Base-by-base conservation (phyloP, 1,140 invertebrate genomes). In the Drosophila aff. region DNA sequence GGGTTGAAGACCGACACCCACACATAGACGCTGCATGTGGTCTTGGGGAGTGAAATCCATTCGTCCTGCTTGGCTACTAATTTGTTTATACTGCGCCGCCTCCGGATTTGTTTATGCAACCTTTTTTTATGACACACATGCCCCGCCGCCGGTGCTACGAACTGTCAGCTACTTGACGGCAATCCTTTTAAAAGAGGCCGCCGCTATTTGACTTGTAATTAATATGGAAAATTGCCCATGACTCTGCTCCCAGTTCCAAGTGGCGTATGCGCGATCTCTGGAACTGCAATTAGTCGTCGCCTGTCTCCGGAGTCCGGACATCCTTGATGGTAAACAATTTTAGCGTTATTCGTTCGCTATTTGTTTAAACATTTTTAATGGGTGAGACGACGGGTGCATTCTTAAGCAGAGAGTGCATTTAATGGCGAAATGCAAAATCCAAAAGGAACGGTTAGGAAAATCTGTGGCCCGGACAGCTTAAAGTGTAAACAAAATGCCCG, bases 381-480 rank as follows among this genome's bases (percentile, higher is more conserved):
- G 47, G 4, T 3, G 16, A 15, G 40, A 16, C 23, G n/a, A 9
- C 15, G 40, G 31, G 16, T 64, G 77, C 81, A 84, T 89, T 84
- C 81, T 87, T 87, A 87, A 84, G 77, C 84, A 76, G 81, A 87
- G 84, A 87, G 84, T 84, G 85, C 81, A 89, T 73, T 90, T 89
- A 90, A 84, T 84, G 85, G 85, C 85, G 36, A 81, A 57, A 75
- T 58, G 59, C 59, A 82, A 69, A 69, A 65, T 68, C 68, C 59
- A 76, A 72, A 81, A 68, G 74, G 65, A 82, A 67, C 67, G 52
- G 33, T 33, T 41, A 4, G 10, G 26, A 15, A 61, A 60, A 61
- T 36, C 43, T 26, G 23, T 49, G 43, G 40, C 47, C 31, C 73
- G 77, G 81, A 85, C 72, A 82, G 83, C 78, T 79, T 90, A 89